Evolutionary conservation across 2,113 vertebrate genomes (phyloP).

Genomic region (Haemorhous mexicanus): DNA sequence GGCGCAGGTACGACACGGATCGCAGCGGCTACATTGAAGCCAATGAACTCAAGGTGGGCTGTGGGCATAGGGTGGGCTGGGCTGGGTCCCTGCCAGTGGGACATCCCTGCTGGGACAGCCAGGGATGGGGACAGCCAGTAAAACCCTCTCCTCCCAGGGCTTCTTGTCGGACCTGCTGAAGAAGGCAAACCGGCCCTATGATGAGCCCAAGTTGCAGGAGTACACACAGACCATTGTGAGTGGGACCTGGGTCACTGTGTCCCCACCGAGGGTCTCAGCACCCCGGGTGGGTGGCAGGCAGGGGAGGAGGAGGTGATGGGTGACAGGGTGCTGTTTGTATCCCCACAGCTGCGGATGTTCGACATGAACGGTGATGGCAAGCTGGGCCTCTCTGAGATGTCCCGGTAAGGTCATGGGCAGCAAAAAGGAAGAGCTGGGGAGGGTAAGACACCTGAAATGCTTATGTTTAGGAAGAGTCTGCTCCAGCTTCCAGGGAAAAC

Average conservation of each 20-base stretch:
- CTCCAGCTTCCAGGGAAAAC: not conserved
- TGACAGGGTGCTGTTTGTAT: not conserved
- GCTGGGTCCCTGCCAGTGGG: not conserved
- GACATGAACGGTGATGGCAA: slow-evolving; percentile 94
- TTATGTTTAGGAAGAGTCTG: fast-evolving
- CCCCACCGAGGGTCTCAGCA: fast-evolving
- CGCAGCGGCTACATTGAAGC: slow-evolving; percentile 97
- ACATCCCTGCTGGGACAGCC: fast-evolving
- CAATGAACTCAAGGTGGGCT: slow-evolving; percentile 92
- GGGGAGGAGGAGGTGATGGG: not conserved
- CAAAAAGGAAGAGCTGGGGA: not conserved
- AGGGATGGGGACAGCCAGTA: not conserved
- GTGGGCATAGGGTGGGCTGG: not conserved
- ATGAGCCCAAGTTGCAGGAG: slow-evolving; percentile 91
- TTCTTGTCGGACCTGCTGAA: slow-evolving; percentile 94
- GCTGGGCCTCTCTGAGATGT: slow-evolving; percentile 94
- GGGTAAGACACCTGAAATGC: not conserved
- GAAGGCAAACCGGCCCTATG: slow-evolving; percentile 90
- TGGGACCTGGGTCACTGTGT: not conserved
- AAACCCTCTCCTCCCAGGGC: slow-evolving; percentile 70
- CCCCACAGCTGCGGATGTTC: slow-evolving; percentile 87
- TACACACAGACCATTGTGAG: slow-evolving; percentile 96
- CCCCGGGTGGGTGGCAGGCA: not conserved
- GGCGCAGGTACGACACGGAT: slow-evolving; percentile 93
- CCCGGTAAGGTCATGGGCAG: slow-evolving; percentile 74